These are phyloP conservation scores for Chlamydotis undulata DNA, from an alignment of 2,113 vertebrate genomes.

Conservation along the genomic window DNA sequence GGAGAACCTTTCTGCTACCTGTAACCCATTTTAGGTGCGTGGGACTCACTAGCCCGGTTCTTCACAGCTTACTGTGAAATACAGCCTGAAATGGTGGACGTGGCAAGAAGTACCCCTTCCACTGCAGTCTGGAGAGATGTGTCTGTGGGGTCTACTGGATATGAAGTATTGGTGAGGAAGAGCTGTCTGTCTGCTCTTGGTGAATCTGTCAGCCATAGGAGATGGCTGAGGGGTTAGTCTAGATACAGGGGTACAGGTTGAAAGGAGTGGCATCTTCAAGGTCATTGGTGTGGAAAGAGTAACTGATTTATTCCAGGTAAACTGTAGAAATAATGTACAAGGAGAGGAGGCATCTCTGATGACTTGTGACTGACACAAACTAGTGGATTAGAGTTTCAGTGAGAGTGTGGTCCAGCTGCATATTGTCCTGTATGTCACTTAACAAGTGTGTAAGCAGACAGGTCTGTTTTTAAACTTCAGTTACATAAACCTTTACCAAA, in stretches of 20 bases:
- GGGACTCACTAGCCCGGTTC: background rate
- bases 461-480: background rate
- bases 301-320: background rate
- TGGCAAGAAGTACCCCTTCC: background rate
- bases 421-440: background rate
- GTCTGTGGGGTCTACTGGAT: background rate
- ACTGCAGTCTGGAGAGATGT: fast-evolving
- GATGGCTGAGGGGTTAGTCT: background rate
- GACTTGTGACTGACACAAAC: background rate
- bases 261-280: background rate
- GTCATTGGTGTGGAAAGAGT: background rate
- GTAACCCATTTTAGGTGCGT: background rate
- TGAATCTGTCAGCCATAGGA: background rate
- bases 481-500: background rate
- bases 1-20: background rate
- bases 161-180: background rate
- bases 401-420: background rate
- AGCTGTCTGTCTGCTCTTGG: background rate
- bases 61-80: background rate
- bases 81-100: background rate
- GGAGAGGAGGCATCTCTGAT: background rate
- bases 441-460: background rate
- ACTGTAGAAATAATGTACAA: background rate
- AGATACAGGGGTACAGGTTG: background rate
- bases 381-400: background rate